Percentiles rank a stretch among this genome's conserved stretches.
phyloP scores from a whole-genome alignment of 2,113 vertebrate species.

The Apus apus region DNA sequence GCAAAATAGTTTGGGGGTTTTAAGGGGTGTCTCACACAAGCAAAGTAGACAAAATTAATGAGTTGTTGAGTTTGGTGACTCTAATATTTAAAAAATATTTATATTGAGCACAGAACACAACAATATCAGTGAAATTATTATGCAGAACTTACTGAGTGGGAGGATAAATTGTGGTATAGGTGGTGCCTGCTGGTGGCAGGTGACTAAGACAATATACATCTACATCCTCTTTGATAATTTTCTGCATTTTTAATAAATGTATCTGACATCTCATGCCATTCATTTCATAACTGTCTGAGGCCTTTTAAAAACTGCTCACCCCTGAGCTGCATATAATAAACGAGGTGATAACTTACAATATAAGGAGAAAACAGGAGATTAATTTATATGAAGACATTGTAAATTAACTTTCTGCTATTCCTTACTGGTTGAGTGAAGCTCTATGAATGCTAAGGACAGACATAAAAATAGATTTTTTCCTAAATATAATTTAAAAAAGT shows the following conservation, averaged over 20 bases:
- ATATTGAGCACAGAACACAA: neutral
- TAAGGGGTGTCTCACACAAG: neutral
- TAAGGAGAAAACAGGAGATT: conserved; percentile 59
- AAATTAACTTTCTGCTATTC: conserved; percentile 46
- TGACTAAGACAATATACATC: conserved; percentile 30
- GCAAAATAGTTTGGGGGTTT: neutral
- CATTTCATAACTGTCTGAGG: conserved; percentile 34
- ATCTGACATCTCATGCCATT: conserved; percentile 52
- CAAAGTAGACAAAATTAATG: neutral
- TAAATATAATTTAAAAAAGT: conserved; percentile 24
- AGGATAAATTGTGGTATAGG: conserved; percentile 25
- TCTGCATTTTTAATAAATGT: conserved; percentile 42
- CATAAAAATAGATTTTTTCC: conserved; percentile 50
- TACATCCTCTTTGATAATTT: conserved; percentile 47
- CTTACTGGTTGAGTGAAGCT: neutral
- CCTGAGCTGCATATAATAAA: conserved; percentile 52
- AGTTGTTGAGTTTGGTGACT: neutral
- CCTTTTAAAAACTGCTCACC: conserved; percentile 48
- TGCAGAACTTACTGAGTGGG: conserved; percentile 18
- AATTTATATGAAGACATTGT: conserved; percentile 47
- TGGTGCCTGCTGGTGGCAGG: conserved; percentile 19
- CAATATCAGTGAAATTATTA: conserved; percentile 45
- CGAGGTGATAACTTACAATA: conserved; percentile 29
- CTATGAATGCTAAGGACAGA: neutral
- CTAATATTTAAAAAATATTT: conserved; percentile 24